These are phyloP conservation scores for Eulemur albifrons DNA, from an alignment of 2,797 vertebrate species.

Conservation along the genomic window DNA sequence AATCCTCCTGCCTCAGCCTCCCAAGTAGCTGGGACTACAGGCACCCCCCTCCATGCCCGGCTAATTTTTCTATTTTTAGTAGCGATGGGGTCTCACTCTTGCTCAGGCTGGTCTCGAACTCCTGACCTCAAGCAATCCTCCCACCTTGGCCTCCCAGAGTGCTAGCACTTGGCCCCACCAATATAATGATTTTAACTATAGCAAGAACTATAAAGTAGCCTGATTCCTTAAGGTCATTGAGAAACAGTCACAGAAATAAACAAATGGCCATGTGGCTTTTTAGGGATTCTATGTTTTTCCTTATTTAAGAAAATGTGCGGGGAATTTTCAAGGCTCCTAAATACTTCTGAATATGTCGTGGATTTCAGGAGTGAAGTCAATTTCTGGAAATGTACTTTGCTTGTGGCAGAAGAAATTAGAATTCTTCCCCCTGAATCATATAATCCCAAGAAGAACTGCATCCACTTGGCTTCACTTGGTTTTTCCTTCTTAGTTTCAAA, in stretches of 20 bases:
- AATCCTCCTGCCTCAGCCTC: no score
- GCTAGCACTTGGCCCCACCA: no score
- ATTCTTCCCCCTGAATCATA: neutral
- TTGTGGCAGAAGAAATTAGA: neutral
- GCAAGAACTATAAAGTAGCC: neutral
- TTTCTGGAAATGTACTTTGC: neutral
- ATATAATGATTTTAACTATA: neutral
- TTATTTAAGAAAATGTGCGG: neutral
- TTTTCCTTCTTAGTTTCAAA: neutral
- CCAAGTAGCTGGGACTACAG: no score
- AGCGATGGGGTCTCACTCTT: no score
- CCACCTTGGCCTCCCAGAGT: no score
- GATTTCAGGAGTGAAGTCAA: neutral
- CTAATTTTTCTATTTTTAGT: no score
- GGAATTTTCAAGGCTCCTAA: neutral
- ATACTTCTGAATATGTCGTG: neutral
- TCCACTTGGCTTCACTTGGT: neutral
- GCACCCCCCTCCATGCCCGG: rapidly evolving
- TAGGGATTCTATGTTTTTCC: neutral
- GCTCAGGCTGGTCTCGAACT: no score
- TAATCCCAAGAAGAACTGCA: neutral
- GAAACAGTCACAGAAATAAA: neutral
- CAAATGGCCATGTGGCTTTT: neutral
- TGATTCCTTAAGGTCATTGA: neutral
- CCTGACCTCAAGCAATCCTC: no score